These are phyloP conservation scores for Crotophaga sulcirostris DNA, from an alignment of 2,113 vertebrate genomes.

Conservation along the genomic window DNA sequence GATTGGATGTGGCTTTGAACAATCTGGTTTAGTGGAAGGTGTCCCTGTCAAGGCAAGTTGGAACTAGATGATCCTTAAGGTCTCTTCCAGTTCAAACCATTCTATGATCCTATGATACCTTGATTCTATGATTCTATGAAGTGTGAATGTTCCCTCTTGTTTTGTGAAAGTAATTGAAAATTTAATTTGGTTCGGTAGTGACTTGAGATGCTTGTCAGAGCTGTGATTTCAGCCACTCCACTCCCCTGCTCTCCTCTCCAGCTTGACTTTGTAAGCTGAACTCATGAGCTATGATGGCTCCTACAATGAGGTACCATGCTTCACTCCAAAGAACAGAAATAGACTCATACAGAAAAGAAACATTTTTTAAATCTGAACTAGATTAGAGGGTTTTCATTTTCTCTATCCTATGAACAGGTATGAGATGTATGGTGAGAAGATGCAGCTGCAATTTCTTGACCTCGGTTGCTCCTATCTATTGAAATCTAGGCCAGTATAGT, in stretches of 20 bases:
- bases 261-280: background rate
- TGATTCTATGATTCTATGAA: too few relatives aligned
- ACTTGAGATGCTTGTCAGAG: background rate
- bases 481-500: background rate
- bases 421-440: background rate
- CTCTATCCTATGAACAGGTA: background rate
- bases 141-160: background rate
- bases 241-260: background rate
- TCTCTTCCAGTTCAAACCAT: too few relatives aligned
- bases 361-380: background rate
- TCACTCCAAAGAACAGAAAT: background rate
- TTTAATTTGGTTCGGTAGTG: background rate
- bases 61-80: too few relatives aligned
- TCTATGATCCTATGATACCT: too few relatives aligned
- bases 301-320: fast-evolving
- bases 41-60: too few relatives aligned
- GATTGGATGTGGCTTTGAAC: too few relatives aligned
- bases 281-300: background rate
- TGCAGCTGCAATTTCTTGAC: background rate
- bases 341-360: background rate
- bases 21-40: too few relatives aligned
- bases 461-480: background rate
- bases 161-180: background rate
- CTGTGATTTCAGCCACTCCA: background rate
- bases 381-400: background rate